Evolutionary conservation across 2,113 vertebrate genomes (phyloP), one percentile per base, ranked within the genome.

Genomic region (Helogale parvula): DNA sequence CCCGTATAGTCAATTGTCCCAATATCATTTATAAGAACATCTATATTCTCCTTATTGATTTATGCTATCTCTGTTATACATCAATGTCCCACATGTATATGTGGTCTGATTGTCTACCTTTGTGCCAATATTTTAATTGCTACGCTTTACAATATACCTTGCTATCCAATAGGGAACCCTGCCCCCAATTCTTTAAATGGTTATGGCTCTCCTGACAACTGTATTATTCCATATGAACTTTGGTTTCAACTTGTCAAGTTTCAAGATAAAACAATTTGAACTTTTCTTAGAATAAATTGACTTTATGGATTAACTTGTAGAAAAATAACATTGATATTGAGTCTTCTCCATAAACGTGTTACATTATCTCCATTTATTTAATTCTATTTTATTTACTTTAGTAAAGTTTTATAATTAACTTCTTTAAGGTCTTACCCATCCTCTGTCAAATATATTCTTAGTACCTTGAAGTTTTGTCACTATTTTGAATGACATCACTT

Each of bases 231-330:
- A 35, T n/a, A 21, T 54, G 21, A 92, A 96, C 71, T 95, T 95
- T 84, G 77, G 38, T 94, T 92, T 83, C 41, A 86, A 72, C 5
- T 94, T 86, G 5, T 47, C 23, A 92, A 45, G 1, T 96, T 88
- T 96, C 31, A 86, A 81, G 47, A 94, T 81, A 47, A 65, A 71
- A 84, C 54, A 47, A 9, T 4, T 72, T 87, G 29, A 52, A 89
- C 79, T 96, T 80, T 88, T 93, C 81, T 93, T 82, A 92, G 23
- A 65, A 89, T 93, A 79, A 93, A 83, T 84, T 50, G 60, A 94
- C 19, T 79, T 63, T 35, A 85, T 41, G 14, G 5, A 68, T 66
- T 92, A 63, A 60, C 68, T 80, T 71, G 33, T 35, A 15, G 1
- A 93, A 11, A 90, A 89, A 91, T 77, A 12, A 92, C 14, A 94